Conservation (phyloP, 1,140 invertebrate genomes). For the Dendrolimus punctatus region DNA sequence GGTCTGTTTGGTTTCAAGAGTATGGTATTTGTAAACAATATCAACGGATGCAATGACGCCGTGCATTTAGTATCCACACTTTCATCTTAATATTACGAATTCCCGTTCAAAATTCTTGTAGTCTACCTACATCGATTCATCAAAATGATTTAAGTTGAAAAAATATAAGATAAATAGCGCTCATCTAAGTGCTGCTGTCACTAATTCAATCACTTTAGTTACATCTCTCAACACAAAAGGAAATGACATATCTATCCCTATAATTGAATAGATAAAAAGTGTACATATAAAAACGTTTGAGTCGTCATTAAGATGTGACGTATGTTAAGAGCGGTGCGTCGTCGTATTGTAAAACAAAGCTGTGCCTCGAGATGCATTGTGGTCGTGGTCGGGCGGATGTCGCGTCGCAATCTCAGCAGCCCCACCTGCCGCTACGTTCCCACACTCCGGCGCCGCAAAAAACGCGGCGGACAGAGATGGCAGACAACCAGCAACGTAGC, state of each 20-base stretch:
- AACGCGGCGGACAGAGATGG: conserved; percentile 51
- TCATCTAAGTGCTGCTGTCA: conserved; percentile 24
- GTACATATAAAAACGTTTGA: conserved; percentile 8
- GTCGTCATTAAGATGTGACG: conserved; percentile 43
- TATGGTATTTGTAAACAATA: conserved; percentile 52
- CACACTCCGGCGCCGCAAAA: conserved; percentile 71
- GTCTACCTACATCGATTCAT: too few relatives aligned
- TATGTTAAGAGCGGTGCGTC: conserved; percentile 55
- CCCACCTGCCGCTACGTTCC: conserved; percentile 69
- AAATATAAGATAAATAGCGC: conserved; percentile 15
- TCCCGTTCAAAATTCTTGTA: too few relatives aligned
- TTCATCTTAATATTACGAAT: too few relatives aligned
- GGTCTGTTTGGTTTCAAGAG: conserved; percentile 38
- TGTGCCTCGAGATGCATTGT: conserved; percentile 63
- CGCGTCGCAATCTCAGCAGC: conserved; percentile 66
- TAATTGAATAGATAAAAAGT: conserved; percentile 1
- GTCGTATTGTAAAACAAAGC: conserved; percentile 64
- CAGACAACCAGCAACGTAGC: conserved; percentile 22
- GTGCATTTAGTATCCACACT: too few relatives aligned
- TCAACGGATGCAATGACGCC: conserved; percentile 21
- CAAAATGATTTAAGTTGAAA: too few relatives aligned
- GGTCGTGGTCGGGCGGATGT: conserved; percentile 64
- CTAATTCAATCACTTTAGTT: conserved; percentile 16
- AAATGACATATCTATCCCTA: conserved; percentile 1
- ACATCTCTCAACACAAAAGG: conserved; percentile 10